Percentiles rank a stretch among this genome's conserved stretches.
Conservation (phyloP, 2,888 invertebrate species). For the Atethmia centrago region DNA sequence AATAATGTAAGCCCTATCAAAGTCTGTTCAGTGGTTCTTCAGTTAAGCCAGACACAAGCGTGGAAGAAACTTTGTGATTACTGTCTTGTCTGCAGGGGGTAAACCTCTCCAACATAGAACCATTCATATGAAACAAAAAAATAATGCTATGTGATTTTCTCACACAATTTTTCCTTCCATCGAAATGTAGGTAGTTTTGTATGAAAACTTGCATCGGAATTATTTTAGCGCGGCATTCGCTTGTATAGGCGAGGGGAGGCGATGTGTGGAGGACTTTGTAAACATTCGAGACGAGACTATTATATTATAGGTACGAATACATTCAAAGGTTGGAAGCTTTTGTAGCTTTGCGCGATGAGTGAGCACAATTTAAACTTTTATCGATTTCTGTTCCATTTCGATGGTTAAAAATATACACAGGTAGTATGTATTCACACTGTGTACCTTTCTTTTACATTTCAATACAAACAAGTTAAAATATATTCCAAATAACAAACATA, state of each 20-base stretch:
- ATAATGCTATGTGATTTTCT: slow-evolving; percentile 40
- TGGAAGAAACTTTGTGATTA: slow-evolving; percentile 57
- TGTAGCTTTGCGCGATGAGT: slow-evolving; percentile 65
- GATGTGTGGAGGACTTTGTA: slow-evolving; percentile 79
- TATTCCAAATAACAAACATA: slow-evolving; percentile 56
- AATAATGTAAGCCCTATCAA: slow-evolving; percentile 59
- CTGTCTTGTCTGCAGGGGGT: slow-evolving; percentile 38
- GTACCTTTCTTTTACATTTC: slow-evolving; percentile 18
- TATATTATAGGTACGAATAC: slow-evolving; percentile 67
- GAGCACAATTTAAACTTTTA: slow-evolving; percentile 63
- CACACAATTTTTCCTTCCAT: slow-evolving; percentile 51
- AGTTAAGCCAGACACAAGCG: slow-evolving; percentile 56
- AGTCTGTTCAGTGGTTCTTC: slow-evolving; percentile 52
- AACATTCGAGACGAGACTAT: slow-evolving; percentile 81
- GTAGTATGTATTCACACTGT: slow-evolving; percentile 15
- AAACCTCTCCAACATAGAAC: slow-evolving; percentile 30
- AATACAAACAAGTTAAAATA: slow-evolving; percentile 47
- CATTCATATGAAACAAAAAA: slow-evolving; percentile 53
- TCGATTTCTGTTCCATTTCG: slow-evolving; percentile 53
- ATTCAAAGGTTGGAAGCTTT: slow-evolving; percentile 69
- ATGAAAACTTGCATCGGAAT: slow-evolving; percentile 70
- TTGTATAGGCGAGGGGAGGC: slow-evolving; percentile 68
- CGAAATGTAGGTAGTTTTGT: slow-evolving; percentile 65
- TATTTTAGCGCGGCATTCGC: slow-evolving; percentile 69
- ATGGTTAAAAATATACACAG: slow-evolving; percentile 26